phyloP scores from a whole-genome alignment of 1,140 invertebrate species.

The Pseudomyrmex concolor region DNA sequence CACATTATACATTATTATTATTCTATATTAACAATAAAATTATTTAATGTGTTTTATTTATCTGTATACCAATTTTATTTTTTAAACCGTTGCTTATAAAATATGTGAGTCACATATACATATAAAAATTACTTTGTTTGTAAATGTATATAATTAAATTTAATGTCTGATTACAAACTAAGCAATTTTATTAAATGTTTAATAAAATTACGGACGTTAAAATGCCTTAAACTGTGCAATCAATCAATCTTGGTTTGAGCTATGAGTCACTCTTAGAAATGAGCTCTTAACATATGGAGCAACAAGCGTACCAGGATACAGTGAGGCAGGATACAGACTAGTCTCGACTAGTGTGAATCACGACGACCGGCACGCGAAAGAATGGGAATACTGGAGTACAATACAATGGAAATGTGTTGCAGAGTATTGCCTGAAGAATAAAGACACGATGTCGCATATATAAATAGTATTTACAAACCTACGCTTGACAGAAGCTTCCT shows the following conservation, averaged over 20 bases:
- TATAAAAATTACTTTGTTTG: not conserved
- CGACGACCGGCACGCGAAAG: slow-evolving; percentile 51
- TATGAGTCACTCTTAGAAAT: slow-evolving; percentile 16
- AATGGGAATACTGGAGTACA: slow-evolving; percentile 52
- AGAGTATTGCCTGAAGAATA: slow-evolving; percentile 13
- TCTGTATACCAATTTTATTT: not conserved
- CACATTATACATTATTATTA: slow-evolving; percentile 2
- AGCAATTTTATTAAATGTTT: slow-evolving; percentile 12
- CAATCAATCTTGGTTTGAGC: not conserved
- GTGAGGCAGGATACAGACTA: slow-evolving; percentile 40
- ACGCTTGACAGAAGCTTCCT: not conserved
- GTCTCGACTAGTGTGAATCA: slow-evolving; percentile 66
- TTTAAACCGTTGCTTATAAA: not conserved
- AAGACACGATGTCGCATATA: not conserved
- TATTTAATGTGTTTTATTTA: slow-evolving; percentile 1
- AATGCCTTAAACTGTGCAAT: slow-evolving; percentile 33
- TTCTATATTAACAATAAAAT: not conserved
- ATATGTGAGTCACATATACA: not conserved
- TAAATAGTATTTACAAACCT: slow-evolving; percentile 1
- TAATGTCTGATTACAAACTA: not conserved
- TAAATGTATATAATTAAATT: not conserved
- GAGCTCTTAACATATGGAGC: slow-evolving; percentile 27
- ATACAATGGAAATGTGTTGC: not conserved
- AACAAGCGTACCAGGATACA: slow-evolving; percentile 64
- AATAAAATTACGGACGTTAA: slow-evolving; percentile 1